Conservation (phyloP, 2,797 vertebrate species). For the Chelon auratus region DNA sequence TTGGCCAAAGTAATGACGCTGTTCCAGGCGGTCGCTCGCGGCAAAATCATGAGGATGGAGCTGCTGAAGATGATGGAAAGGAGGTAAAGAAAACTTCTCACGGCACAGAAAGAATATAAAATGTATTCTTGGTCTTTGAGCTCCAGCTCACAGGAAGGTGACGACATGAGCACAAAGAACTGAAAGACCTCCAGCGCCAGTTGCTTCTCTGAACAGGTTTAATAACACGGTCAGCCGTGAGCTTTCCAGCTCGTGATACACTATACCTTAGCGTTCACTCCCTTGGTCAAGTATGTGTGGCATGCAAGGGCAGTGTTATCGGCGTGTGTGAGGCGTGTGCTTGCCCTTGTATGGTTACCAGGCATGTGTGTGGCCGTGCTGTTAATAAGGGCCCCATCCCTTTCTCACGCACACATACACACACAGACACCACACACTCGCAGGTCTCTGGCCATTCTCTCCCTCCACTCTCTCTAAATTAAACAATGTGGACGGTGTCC, state of each 20-base stretch:
- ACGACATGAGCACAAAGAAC: slow-evolving; percentile 33
- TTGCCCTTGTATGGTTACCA: slow-evolving; percentile 73
- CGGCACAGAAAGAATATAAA: not conserved
- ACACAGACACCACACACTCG: slow-evolving; percentile 8
- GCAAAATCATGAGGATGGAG: slow-evolving; percentile 90
- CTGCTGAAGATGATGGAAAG: slow-evolving; percentile 86
- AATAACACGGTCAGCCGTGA: slow-evolving; percentile 58
- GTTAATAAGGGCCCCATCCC: slow-evolving; percentile 60
- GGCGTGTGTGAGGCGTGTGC: slow-evolving; percentile 78
- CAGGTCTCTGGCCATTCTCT: slow-evolving; percentile 68
- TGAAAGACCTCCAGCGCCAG: slow-evolving; percentile 43
- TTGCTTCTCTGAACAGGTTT: slow-evolving; percentile 71
- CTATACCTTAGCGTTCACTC: slow-evolving; percentile 73
- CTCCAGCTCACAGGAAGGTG: slow-evolving; percentile 40
- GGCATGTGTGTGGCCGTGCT: slow-evolving; percentile 73
- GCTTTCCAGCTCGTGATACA: slow-evolving; percentile 66
- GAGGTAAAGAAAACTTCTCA: slow-evolving; percentile 75
- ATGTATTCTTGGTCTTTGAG: slow-evolving; percentile 13
- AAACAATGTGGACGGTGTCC: slow-evolving; percentile 83
- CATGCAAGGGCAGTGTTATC: slow-evolving; percentile 75
- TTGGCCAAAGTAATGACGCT: slow-evolving; percentile 91
- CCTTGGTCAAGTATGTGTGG: slow-evolving; percentile 61
- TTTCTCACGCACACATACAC: slow-evolving; percentile 4
- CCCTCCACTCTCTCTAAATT: slow-evolving; percentile 64
- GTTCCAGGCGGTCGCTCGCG: slow-evolving; percentile 90